Percentiles rank a stretch among this genome's conserved stretches.
These are phyloP conservation scores for Drosophila mercatorum DNA, from an alignment of 2,888 invertebrate genomes.

Conservation along the genomic window DNA sequence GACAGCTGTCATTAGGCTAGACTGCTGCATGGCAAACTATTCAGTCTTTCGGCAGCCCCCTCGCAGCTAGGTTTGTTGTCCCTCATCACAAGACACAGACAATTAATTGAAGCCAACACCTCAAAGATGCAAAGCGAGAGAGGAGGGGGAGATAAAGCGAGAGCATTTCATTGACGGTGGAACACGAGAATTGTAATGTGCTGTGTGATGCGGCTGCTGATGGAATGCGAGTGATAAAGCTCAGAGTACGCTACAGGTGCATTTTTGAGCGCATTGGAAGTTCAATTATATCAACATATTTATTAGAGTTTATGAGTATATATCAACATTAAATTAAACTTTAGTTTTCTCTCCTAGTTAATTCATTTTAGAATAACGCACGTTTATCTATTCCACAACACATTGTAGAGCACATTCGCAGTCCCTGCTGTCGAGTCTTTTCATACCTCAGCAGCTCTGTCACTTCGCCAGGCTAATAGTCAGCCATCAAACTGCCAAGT, in stretches of 20 bases:
- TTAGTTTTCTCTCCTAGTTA: too few species aligned
- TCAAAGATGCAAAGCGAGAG: not conserved
- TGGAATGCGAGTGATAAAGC: not conserved
- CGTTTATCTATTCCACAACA: too few species aligned
- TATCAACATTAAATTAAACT: too few species aligned
- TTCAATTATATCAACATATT: too few species aligned
- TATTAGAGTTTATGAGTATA: too few species aligned
- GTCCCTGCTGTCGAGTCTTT: not conserved
- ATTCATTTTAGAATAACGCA: not conserved
- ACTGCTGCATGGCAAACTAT: constrained; percentile 35
- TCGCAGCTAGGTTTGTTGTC: constrained; percentile 15
- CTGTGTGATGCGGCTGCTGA: not conserved
- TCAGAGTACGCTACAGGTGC: not conserved
- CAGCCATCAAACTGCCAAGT: constrained; percentile 5
- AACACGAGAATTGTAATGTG: not conserved
- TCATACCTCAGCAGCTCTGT: not conserved
- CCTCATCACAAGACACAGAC: constrained; percentile 44
- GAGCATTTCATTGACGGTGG: not conserved
- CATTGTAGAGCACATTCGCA: not conserved
- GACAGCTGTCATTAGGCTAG: constrained; percentile 74
- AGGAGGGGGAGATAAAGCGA: not conserved
- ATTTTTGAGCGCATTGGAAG: not conserved
- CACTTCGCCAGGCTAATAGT: constrained; percentile 1
- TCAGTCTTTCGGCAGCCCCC: not conserved
- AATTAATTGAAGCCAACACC: constrained; percentile 50